A percentile compares a stretch with the other conserved stretches of the same genome.
phyloP scores from a whole-genome alignment of 2,888 invertebrate genomes.

The Lasioglossum villosulum region DNA sequence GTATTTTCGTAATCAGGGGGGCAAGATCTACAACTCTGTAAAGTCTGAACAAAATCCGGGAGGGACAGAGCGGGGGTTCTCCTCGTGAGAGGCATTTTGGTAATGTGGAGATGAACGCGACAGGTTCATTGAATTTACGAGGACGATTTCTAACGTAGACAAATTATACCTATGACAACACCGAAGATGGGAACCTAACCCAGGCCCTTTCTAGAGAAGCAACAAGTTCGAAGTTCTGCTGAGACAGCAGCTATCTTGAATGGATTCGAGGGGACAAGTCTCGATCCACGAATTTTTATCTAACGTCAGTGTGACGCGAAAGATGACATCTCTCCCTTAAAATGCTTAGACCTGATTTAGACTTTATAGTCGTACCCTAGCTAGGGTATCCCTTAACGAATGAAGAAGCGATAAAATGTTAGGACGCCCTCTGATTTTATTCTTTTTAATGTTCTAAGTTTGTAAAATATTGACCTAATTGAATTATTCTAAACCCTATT shows the following conservation, averaged over 20 bases:
- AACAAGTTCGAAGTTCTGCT: not conserved
- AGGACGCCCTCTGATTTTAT: too few relatives aligned
- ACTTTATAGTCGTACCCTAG: not conserved
- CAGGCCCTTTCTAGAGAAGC: not conserved
- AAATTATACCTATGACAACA: not conserved
- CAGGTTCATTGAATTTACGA: not conserved
- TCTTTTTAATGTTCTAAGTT: too few relatives aligned
- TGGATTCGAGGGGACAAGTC: not conserved
- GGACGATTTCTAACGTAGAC: not conserved
- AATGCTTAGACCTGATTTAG: not conserved
- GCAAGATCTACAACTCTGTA: too few relatives aligned
- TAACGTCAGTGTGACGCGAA: not conserved
- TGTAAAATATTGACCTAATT: too few relatives aligned
- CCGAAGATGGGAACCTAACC: not conserved
- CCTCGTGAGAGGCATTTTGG: conserved; percentile 7
- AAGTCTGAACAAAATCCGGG: too few relatives aligned
- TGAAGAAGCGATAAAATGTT: too few relatives aligned
- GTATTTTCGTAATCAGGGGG: too few relatives aligned
- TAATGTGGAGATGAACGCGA: conserved; percentile 2
- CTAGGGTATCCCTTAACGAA: too few relatives aligned
- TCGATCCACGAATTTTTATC: not conserved
- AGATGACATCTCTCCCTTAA: not conserved
- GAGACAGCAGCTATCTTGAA: not conserved
- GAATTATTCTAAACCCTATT: too few relatives aligned
- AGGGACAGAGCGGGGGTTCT: too few relatives aligned